Base-by-base conservation (phyloP, 1,140 invertebrate genomes). In the Eumaeus atala region DNA sequence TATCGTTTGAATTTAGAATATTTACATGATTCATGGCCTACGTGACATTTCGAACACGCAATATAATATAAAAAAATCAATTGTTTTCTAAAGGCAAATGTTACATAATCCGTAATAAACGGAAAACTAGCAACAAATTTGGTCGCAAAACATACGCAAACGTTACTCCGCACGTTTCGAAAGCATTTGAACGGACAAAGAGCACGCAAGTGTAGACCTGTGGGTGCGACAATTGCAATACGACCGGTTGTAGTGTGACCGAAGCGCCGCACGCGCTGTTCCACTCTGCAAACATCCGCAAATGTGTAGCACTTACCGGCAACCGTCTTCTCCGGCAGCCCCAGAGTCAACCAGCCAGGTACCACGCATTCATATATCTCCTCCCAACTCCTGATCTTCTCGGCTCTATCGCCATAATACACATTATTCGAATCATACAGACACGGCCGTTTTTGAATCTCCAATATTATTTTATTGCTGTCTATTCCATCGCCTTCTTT, bases 311-410 rank as follows among this genome's bases (percentile, higher is more conserved):
- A 85, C 80, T 61, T 77, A 86, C 83, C 83, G 59, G 80, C 76
- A 40, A 72, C 63, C 50, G 77, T 66, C 75, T 76, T 81, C 66
- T 84, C 75, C 54, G 67, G 48, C 61, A 62, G 65, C 21, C 70
- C 68, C 60, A 86, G 66, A 62, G 63, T 54, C 33, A 51, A 33
- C 80, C 78, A 86, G 35, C 74, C 72, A 5, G 80, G 83, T 40
- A 86, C 77, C 35, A 86, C 80, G 54, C 60, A 70, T 59, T 72
- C 71, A 67, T 70, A 86, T 2, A 86, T 74, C 55, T 86, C 80
- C 58, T 84, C 79, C 83, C 83, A 86, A 63, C 72, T 77, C 48
- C 70, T 64, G 18, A 70, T 66, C 71, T 86, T 86, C 66, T 79
- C 79, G 33, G 76, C 69, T 48, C 81, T 66, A 51, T 84, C 83